These are phyloP conservation scores for Microtus richardsoni DNA, from an alignment of 2,113 vertebrate species.

Conservation along the genomic window DNA sequence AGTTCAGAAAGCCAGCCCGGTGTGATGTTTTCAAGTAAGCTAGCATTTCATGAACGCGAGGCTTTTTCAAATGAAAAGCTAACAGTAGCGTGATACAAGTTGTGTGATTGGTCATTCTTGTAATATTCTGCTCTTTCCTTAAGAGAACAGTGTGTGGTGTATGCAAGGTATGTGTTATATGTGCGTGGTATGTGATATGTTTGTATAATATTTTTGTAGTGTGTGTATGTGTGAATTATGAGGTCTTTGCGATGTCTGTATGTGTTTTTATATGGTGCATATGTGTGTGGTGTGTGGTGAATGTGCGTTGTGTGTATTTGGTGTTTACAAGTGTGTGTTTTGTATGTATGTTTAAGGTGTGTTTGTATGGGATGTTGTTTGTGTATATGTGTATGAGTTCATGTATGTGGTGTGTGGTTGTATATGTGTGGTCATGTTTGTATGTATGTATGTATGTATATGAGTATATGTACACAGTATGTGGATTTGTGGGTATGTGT, in stretches of 20 bases:
- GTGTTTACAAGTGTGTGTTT: not conserved
- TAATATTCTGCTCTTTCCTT: not conserved
- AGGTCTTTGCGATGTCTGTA: not conserved
- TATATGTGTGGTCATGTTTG: not conserved
- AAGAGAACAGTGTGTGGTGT: not conserved
- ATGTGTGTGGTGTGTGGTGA: not conserved
- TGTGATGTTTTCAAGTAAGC: not conserved
- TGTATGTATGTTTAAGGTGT: not conserved
- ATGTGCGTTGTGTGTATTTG: not conserved
- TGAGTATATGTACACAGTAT: not conserved
- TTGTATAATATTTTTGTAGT: not conserved
- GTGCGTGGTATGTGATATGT: too few relatives aligned
- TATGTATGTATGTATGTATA: not conserved
- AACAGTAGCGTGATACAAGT: not conserved
- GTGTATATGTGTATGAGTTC: not conserved
- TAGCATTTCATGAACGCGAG: not conserved
- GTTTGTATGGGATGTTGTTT: not conserved
- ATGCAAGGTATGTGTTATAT: not conserved
- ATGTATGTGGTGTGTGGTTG: not conserved
- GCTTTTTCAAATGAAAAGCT: slow-evolving; percentile 5
- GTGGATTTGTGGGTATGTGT: not conserved
- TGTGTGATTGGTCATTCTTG: not conserved
- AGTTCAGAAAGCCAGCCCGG: not conserved
- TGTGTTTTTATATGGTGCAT: not conserved
- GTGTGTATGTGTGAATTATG: not conserved